A percentile compares a stretch with the other conserved stretches of the same genome.
phyloP scores from a whole-genome alignment of 2,888 invertebrate species.

The Drosophila helvetica region DNA sequence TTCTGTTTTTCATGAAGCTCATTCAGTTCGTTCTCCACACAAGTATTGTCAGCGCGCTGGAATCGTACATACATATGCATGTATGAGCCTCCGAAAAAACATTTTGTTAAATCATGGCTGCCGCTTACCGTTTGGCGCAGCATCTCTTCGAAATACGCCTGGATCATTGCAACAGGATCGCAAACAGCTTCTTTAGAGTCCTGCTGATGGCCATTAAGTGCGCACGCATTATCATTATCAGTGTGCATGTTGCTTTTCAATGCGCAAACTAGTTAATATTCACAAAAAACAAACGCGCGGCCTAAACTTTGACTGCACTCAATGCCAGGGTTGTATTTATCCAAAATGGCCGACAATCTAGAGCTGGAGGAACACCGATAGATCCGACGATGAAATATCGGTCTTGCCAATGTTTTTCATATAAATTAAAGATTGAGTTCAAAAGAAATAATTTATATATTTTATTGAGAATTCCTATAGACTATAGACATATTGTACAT shows the following conservation, averaged over 20 bases:
- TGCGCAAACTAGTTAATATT: background rate
- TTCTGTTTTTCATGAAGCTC: background rate
- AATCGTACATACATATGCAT: too few species aligned
- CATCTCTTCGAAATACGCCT: background rate
- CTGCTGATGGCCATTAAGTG: background rate
- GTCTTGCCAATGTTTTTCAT: background rate
- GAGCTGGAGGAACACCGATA: background rate
- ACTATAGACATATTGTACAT: too few species aligned
- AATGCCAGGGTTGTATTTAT: background rate
- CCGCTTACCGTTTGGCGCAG: background rate
- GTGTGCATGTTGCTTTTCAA: background rate
- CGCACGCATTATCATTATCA: background rate
- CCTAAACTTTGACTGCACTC: background rate
- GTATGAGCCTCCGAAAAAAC: background rate
- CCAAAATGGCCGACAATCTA: background rate
- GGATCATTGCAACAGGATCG: background rate
- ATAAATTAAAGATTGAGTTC: too few species aligned
- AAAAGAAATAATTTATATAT: too few species aligned
- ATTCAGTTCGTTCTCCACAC: background rate
- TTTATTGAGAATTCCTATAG: too few species aligned
- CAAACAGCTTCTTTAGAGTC: background rate
- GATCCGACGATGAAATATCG: too few species aligned
- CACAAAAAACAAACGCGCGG: background rate
- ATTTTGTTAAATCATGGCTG: background rate
- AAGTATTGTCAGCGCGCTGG: background rate